These are phyloP conservation scores for Garra rufa DNA, from an alignment of 2,113 vertebrate genomes.

Conservation along the genomic window DNA sequence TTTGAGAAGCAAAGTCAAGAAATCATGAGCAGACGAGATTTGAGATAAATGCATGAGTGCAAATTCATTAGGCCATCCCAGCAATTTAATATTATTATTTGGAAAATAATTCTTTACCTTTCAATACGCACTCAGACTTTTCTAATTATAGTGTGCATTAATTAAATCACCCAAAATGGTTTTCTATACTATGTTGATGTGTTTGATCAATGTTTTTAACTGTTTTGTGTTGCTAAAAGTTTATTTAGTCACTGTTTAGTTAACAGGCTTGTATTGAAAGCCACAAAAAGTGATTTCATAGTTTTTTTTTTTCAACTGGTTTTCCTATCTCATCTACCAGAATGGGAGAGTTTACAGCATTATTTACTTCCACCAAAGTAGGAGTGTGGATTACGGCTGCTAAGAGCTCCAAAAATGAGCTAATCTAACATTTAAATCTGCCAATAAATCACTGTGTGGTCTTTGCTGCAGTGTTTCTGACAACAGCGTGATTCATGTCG, in stretches of 20 bases:
- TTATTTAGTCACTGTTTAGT: neutral
- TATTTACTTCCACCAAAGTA: neutral
- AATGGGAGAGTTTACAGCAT: neutral
- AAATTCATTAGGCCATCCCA: neutral
- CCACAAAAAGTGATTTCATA: neutral
- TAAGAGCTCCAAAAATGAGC: conserved; percentile 11
- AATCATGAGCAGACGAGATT: neutral
- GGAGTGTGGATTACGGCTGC: conserved; percentile 10
- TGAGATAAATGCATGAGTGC: neutral
- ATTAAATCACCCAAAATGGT: neutral
- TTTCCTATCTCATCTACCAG: neutral
- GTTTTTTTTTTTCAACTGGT: neutral
- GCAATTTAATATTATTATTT: too few species aligned
- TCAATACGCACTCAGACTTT: neutral
- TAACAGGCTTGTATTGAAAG: neutral
- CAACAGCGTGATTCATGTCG: neutral
- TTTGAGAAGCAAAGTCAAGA: neutral
- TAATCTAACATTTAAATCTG: conserved; percentile 9
- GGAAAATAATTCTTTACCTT: neutral
- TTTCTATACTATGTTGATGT: neutral
- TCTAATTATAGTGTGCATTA: neutral
- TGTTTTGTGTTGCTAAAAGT: neutral
- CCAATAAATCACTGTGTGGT: conserved; percentile 38
- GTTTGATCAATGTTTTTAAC: neutral
- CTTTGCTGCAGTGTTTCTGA: neutral